Percentiles rank a stretch among this genome's conserved stretches.
These are phyloP conservation scores for Callocephalon fimbriatum DNA, from an alignment of 2,113 vertebrate genomes.

Conservation along the genomic window DNA sequence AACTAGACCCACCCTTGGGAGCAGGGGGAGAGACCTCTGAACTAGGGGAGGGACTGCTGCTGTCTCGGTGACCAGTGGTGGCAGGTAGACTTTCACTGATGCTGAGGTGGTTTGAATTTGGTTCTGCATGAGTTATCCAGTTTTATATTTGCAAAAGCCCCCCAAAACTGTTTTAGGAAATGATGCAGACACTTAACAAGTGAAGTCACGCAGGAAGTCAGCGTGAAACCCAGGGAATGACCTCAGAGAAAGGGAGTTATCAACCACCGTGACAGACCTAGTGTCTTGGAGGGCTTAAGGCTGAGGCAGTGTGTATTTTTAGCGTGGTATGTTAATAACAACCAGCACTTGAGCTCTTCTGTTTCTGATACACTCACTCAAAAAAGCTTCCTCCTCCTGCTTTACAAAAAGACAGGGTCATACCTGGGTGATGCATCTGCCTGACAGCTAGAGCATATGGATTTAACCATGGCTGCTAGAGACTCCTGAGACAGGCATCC, in stretches of 20 bases:
- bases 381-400: not conserved
- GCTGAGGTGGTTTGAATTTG: not conserved
- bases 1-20: not conserved
- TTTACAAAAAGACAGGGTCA: not conserved
- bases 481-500: not conserved
- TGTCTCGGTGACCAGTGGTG: not conserved
- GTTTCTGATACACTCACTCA: not conserved
- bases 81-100: not conserved
- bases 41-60: not conserved
- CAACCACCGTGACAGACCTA: not conserved
- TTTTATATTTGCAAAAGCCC: not conserved
- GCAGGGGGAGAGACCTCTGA: not conserved
- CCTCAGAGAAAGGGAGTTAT: not conserved
- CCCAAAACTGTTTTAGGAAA: not conserved
- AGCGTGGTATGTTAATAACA: not conserved
- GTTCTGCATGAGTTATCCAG: not conserved
- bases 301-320: not conserved
- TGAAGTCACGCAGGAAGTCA: not conserved
- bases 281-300: not conserved
- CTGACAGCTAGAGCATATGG: not conserved
- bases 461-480: not conserved
- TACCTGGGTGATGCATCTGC: not conserved
- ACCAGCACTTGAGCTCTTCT: not conserved
- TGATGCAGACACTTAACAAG: not conserved
- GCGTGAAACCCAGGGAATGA: not conserved